Conservation (phyloP, 2,888 invertebrate species). For the Adineta ricciae region DNA sequence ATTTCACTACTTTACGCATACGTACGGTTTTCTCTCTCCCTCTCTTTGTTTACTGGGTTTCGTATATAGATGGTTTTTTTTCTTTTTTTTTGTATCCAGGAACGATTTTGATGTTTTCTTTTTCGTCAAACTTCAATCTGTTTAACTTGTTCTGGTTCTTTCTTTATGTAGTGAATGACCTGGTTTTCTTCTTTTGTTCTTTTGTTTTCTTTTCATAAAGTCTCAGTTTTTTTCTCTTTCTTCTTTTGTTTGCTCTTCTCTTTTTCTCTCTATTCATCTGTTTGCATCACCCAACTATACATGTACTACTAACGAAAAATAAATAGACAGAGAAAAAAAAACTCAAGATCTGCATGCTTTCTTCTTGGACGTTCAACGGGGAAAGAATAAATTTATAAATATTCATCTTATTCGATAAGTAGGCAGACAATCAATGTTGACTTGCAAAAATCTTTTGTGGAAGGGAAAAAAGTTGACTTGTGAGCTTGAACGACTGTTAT, state of each 20-base stretch:
- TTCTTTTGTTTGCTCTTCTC: background rate
- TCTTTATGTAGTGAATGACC: background rate
- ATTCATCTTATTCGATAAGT: background rate
- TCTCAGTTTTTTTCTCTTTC: background rate
- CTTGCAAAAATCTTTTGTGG: background rate
- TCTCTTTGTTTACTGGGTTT: background rate
- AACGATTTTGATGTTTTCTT: background rate
- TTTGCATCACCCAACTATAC: background rate
- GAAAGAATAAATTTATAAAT: background rate
- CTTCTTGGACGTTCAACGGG: background rate
- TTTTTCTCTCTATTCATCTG: slow-evolving; percentile 4
- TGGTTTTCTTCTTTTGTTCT: background rate
- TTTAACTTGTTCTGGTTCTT: slow-evolving; percentile 13
- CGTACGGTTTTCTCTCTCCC: background rate
- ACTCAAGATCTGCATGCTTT: background rate
- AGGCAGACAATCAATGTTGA: background rate
- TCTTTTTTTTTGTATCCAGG: background rate
- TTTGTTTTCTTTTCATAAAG: background rate
- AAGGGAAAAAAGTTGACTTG: background rate
- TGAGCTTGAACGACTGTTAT: background rate
- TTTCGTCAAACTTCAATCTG: background rate
- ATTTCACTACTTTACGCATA: background rate
- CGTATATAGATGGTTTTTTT: background rate
- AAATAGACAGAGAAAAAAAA: background rate
- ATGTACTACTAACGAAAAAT: slow-evolving; percentile 13